phyloP scores from a whole-genome alignment of 2,888 invertebrate species.

The Agriotes lineatus region DNA sequence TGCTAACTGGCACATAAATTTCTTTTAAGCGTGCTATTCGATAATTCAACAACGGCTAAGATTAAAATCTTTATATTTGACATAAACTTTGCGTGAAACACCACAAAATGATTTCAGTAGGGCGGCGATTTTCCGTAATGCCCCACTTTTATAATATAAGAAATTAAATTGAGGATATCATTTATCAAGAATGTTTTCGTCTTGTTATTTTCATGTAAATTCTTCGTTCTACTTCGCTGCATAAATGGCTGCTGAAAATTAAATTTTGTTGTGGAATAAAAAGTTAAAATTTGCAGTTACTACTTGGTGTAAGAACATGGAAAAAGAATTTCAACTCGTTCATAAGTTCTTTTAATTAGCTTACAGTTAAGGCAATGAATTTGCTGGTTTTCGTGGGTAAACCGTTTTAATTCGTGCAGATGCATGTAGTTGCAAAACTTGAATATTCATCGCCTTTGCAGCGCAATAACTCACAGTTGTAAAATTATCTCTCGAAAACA shows the following conservation, averaged over 20 bases:
- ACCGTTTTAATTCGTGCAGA: too few species aligned
- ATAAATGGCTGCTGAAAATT: conserved; percentile 8
- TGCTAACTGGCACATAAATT: too few species aligned
- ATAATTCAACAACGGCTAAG: too few species aligned
- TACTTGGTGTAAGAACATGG: background rate
- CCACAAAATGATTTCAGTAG: background rate
- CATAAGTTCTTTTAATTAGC: too few species aligned
- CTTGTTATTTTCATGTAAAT: conserved; percentile 22
- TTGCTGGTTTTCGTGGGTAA: too few species aligned
- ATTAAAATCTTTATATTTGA: background rate
- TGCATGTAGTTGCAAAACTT: too few species aligned
- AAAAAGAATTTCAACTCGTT: too few species aligned
- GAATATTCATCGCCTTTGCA: background rate
- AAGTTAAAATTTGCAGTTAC: conserved; percentile 4
- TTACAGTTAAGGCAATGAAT: too few species aligned
- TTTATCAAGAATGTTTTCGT: conserved; percentile 22
- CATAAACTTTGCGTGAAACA: background rate
- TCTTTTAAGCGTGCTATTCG: too few species aligned
- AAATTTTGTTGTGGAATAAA: conserved; percentile 6
- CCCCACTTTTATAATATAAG: conserved; percentile 11
- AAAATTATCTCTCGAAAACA: background rate
- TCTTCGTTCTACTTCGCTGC: conserved; percentile 15
- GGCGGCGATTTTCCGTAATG: background rate
- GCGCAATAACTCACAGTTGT: background rate
- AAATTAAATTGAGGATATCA: conserved; percentile 16